Base-by-base conservation (phyloP, 2,888 invertebrate genomes). In the Lucinisca nassula region DNA sequence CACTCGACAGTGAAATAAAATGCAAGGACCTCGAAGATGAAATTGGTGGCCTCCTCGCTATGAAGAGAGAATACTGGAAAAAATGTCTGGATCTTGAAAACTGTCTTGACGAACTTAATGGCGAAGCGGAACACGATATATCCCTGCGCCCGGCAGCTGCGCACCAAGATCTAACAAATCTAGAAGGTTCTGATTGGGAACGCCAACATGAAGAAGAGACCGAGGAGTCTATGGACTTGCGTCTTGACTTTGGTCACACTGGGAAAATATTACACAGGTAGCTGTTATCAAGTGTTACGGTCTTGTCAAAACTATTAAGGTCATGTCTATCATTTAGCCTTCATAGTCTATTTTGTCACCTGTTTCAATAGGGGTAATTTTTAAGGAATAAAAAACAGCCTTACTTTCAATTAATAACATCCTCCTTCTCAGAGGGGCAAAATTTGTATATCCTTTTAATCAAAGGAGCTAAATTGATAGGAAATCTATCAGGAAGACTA, bases 11-110 rank as follows among this genome's bases (percentile, higher is more conserved):
- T 21, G 84, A 81, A 40, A 49, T 88, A 4, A 67, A 77, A 49
- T 79, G 85, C 45, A 81, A 74, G 8, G 87, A 90, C n/a, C 51
- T 88, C 2, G 90, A 90, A 27, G 58, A 79, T 45, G 90, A 90
- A 32, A 87, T 90, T 4, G 90, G 90, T 21, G 73, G 30, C 27
- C 78, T 87, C 10, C 30, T 84, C 0, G 38, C 72, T n/a, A 32
- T 82, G 82, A 90, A 90, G 72, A 83, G 76, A 67, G 58, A 81
- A 0, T 84, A 87, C 4, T 90, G 90, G 90, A 87, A 82, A 40
- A 81, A 85, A 3, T 84, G 85, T 32, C 75, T 90, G 0, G 85
- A 87, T 37, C 81, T 90, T 3, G 90, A 90, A 75, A 73, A 85
- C 51, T 79, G 85, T 37, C 73, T 90, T 3, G 87, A 90, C 17